Conservation (phyloP, 1,140 invertebrate genomes). For the Megathymus violae region DNA sequence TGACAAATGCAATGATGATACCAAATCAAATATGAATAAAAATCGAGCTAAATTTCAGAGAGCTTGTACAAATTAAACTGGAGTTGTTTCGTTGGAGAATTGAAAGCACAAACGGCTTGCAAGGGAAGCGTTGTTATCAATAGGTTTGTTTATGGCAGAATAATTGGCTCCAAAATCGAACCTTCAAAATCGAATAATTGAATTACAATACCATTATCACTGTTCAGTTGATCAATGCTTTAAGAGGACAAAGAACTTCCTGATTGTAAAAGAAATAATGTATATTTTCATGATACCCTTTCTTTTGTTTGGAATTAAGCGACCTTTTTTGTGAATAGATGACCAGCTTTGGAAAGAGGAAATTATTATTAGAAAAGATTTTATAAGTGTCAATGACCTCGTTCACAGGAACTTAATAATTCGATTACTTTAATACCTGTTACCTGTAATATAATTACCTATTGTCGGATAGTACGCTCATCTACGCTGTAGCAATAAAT, state of each 20-base stretch:
- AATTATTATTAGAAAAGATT: neutral
- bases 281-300: neutral
- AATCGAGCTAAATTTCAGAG: neutral
- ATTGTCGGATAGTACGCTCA: too few relatives aligned
- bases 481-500: too few relatives aligned
- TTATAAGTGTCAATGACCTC: neutral
- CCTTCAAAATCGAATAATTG: slow-evolving; percentile 15
- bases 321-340: neutral
- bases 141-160: slow-evolving; percentile 1
- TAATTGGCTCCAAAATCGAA: slow-evolving; percentile 25
- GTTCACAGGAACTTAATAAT: too few relatives aligned
- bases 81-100: neutral
- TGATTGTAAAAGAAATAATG: slow-evolving; percentile 13
- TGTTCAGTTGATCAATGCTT: slow-evolving; percentile 26
- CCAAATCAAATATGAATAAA: too few relatives aligned
- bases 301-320: neutral
- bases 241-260: slow-evolving; percentile 10
- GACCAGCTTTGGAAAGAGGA: neutral
- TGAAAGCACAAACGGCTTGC: slow-evolving; percentile 15
- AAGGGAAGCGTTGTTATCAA: slow-evolving; percentile 13
- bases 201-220: slow-evolving; percentile 33
- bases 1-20: too few relatives aligned
- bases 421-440: too few relatives aligned
- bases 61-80: neutral
- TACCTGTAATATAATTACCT: too few relatives aligned